Base-by-base conservation (phyloP, 1,140 invertebrate species). In the Andrena cerasifolii region DNA sequence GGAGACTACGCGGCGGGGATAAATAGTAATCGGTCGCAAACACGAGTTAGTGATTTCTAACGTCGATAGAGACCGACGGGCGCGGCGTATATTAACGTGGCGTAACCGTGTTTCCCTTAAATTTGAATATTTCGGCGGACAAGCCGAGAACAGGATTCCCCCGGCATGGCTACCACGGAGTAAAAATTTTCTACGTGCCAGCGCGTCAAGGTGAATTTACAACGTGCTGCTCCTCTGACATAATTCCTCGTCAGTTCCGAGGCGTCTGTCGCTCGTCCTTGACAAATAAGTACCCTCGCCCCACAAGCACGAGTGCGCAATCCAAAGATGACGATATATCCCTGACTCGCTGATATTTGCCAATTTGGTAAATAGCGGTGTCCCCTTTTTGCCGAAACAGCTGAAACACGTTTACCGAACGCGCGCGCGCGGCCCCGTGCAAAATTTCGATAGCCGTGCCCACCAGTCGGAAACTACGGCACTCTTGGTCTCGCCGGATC, bases 291-390 rank as follows among this genome's bases (percentile, higher is more conserved):
- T 81, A 84, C 67, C 76, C 82, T 81, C 66, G 78, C 70, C 76
- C 78, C 72, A 28, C 68, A 28, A 80, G 74, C 53, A 43, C 40
- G 62, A 78, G 71, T 85, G 72, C 79, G 83, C 83, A 85, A 85
- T 86, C n/a, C 79, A 62, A 85, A 79, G 74, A 80, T 85, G 83
- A 85, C 75, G 83, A 80, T 66, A 81, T 84, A 84, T 85, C 81
- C 75, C 71, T 66, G 78, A 67, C 65, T 81, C 70, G 63, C 53
- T 78, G 79, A 85, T 86, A 86, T 86, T 86, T 85, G 83, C 79
- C 67, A 86, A 85, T 82, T 85, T 85, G 77, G 80, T 85, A 85
- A 86, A 85, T 79, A 86, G 56, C 68, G 31, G 45, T 18, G 36
- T 40, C 59, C 33, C 53, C 5, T 21, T 61, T 40, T 53, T 45